Conservation (phyloP, 1,140 invertebrate genomes). For the Bombyx mandarina region DNA sequence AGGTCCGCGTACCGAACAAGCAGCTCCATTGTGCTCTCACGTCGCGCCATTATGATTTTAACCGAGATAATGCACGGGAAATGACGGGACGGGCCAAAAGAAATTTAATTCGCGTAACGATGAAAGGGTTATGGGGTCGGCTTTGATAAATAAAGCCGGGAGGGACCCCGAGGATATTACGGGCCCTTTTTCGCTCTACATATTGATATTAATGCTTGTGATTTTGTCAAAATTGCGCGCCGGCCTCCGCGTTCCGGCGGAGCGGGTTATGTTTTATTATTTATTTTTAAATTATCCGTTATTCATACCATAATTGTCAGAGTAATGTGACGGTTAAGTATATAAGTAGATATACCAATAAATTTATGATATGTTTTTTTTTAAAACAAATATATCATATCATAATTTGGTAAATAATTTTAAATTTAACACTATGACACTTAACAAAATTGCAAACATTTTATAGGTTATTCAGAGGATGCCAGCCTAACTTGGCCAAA, state of each 20-base stretch:
- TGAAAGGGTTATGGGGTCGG: constrained; percentile 65
- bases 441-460: no score
- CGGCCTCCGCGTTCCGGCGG: constrained; percentile 16
- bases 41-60: constrained; percentile 63
- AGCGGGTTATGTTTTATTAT: constrained; percentile 10
- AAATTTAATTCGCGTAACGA: constrained; percentile 69
- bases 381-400: no score
- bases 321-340: no score
- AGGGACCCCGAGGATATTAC: constrained; percentile 56
- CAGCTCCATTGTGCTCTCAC: constrained; percentile 47
- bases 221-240: constrained; percentile 62
- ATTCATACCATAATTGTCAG: no score
- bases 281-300: constrained; percentile 7
- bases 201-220: constrained; percentile 69
- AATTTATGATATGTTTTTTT: no score
- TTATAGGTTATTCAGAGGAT: no score
- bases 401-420: no score
- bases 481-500: no score
- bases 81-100: constrained; percentile 63
- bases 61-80: constrained; percentile 68
- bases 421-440: no score
- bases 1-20: constrained; percentile 41
- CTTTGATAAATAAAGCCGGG: constrained; percentile 57
- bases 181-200: constrained; percentile 58
- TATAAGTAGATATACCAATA: no score